A percentile compares a stretch with the other conserved stretches of the same genome.
These are phyloP conservation scores for Catocala nupta DNA, from an alignment of 2,888 invertebrate genomes.

Conservation along the genomic window DNA sequence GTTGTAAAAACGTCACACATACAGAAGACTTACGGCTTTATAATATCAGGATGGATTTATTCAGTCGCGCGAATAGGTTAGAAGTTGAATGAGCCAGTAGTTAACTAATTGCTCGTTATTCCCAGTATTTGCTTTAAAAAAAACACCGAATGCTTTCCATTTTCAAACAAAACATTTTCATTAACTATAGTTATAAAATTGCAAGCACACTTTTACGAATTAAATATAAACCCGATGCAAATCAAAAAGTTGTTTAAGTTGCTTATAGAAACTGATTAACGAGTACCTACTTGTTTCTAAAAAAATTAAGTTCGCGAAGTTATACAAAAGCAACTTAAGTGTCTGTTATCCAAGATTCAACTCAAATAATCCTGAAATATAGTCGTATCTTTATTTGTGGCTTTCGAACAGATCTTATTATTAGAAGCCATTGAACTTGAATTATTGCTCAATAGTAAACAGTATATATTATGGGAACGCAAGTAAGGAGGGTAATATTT, in stretches of 20 bases:
- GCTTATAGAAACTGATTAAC: slow-evolving; percentile 1
- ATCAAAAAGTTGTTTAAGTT: slow-evolving; percentile 13
- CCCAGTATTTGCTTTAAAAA: slow-evolving; percentile 1
- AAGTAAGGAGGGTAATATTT: slow-evolving; percentile 7
- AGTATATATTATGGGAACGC: slow-evolving; percentile 8
- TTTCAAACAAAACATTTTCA: too few relatives aligned
- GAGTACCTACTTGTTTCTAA: slow-evolving; percentile 9
- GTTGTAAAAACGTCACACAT: too few relatives aligned
- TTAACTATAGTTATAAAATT: too few relatives aligned
- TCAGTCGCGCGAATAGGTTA: too few relatives aligned
- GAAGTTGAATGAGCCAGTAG: too few relatives aligned
- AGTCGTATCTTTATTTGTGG: slow-evolving; percentile 20
- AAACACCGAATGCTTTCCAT: background rate
- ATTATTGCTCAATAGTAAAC: slow-evolving; percentile 23
- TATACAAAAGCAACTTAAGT: slow-evolving; percentile 28
- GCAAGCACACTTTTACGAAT: too few relatives aligned
- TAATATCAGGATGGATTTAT: too few relatives aligned
- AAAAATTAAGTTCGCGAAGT: slow-evolving; percentile 20
- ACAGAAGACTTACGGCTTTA: too few relatives aligned
- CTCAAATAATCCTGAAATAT: slow-evolving; percentile 30
- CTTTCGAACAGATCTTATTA: slow-evolving; percentile 29
- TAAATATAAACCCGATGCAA: slow-evolving; percentile 1
- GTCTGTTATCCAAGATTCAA: slow-evolving; percentile 18
- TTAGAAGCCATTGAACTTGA: slow-evolving; percentile 33
- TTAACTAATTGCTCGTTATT: slow-evolving; percentile 2